A percentile compares a stretch with the other conserved stretches of the same genome.
Evolutionary conservation across 2,797 vertebrate genomes (phyloP).

Genomic region (Hypotaenidia philippensis): DNA sequence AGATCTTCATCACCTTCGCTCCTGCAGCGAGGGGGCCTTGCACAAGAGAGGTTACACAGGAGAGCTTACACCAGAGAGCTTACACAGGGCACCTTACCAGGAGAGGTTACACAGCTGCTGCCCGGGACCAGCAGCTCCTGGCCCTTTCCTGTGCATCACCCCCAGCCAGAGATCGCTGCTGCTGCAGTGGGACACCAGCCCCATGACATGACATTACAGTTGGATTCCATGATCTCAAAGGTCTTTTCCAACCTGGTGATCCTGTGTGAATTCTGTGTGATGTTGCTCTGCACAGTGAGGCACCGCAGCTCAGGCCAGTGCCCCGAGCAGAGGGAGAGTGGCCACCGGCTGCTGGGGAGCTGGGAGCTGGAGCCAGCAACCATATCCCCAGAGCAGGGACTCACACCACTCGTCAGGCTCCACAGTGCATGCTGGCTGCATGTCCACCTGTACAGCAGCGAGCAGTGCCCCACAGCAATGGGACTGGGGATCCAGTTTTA

Average conservation of each 20-base stretch:
- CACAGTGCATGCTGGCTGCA: rapidly evolving
- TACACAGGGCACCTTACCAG: no score
- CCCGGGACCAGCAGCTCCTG: no score
- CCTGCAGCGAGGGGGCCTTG: no score
- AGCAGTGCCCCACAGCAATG: rapidly evolving
- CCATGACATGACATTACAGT: no score
- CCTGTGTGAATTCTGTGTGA: neutral
- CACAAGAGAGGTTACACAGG: no score
- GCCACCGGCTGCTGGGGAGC: rapidly evolving
- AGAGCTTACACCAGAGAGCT: no score
- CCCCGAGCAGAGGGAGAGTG: neutral
- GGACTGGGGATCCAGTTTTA: neutral
- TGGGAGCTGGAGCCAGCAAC: neutral
- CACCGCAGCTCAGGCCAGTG: neutral
- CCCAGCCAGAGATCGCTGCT: no score
- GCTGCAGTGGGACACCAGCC: neutral
- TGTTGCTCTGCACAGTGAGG: neutral
- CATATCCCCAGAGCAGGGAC: rapidly evolving
- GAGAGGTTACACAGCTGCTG: no score
- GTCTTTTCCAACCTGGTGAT: no score
- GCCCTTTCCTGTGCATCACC: no score
- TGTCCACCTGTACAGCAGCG: rapidly evolving
- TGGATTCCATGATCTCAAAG: no score
- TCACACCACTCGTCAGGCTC: rapidly evolving
- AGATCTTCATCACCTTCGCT: no score